These are phyloP conservation scores for Entomyzon cyanotis DNA, from an alignment of 2,113 vertebrate genomes.

Conservation along the genomic window DNA sequence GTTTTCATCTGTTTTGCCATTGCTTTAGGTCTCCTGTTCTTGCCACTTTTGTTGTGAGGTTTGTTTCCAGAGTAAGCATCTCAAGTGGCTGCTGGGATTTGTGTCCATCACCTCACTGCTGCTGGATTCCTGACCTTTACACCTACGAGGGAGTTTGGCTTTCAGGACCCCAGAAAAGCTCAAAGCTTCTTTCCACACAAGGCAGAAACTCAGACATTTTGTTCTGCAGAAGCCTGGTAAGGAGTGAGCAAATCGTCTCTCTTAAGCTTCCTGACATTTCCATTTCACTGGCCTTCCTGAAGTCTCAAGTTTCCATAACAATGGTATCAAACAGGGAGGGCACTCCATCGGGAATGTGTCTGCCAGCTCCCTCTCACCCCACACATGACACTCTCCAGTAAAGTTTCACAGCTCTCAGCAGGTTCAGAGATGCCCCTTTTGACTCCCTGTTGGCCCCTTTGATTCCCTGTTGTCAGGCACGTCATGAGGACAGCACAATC, in stretches of 20 bases:
- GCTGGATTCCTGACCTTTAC: not conserved
- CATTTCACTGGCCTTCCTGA: not conserved
- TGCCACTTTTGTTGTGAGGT: not conserved
- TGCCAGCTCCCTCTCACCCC: not conserved
- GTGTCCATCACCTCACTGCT: not conserved
- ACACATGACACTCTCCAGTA: accelerated
- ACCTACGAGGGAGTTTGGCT: not conserved
- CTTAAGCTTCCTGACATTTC: not conserved
- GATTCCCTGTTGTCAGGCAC: not conserved
- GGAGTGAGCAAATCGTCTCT: not conserved
- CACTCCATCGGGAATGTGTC: not conserved
- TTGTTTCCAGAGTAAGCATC: conserved; percentile 3
- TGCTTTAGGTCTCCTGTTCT: not conserved
- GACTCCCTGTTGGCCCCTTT: not conserved
- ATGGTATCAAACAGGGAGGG: not conserved
- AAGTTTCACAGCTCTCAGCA: not conserved
- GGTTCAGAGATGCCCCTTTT: not conserved
- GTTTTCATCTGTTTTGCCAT: not conserved
- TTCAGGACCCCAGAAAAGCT: conserved; percentile 6
- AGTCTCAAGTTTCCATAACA: conserved; percentile 28
- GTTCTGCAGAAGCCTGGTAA: not conserved
- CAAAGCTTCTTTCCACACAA: not conserved
- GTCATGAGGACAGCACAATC: not conserved
- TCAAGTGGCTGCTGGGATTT: not conserved
- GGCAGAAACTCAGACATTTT: conserved; percentile 24